Evolutionary conservation across 2,797 vertebrate species (phyloP).

Genomic region (Podargus strigoides): DNA sequence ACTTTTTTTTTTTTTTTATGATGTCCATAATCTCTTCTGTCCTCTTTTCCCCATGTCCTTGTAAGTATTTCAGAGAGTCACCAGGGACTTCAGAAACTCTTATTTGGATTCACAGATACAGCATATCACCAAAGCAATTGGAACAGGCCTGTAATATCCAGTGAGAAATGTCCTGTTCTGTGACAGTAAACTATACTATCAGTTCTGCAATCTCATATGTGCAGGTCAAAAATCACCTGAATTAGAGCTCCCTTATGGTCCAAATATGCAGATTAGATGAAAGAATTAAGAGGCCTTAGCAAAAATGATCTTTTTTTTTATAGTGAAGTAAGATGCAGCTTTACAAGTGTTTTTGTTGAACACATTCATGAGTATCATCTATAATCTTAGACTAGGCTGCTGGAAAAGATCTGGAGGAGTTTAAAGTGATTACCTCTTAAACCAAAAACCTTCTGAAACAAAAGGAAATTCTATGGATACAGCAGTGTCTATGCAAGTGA

Average conservation of each 20-base stretch:
- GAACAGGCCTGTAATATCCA: accelerated
- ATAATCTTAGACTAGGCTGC: not conserved
- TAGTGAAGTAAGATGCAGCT: not conserved
- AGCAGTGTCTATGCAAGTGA: not conserved
- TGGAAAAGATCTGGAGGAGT: not conserved
- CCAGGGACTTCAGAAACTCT: not conserved
- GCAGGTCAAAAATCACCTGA: not conserved
- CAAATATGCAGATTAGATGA: not conserved
- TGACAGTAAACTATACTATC: not conserved
- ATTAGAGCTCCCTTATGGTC: not conserved
- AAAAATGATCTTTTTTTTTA: not conserved
- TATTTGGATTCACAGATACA: not conserved
- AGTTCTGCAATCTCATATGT: not conserved
- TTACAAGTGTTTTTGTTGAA: not conserved
- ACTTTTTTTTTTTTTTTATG: not conserved
- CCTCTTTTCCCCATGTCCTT: not conserved
- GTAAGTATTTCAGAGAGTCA: not conserved
- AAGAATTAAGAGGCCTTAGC: not conserved
- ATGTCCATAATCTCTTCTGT: not conserved
- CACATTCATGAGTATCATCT: not conserved
- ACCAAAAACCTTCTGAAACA: not conserved
- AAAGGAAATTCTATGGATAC: not conserved
- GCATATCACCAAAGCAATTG: not conserved
- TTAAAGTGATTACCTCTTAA: not conserved
- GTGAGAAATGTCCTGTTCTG: not conserved